A percentile compares a stretch with the other conserved stretches of the same genome.
Conservation (phyloP, 1,140 invertebrate genomes). For the Zaprionus nigranus region DNA sequence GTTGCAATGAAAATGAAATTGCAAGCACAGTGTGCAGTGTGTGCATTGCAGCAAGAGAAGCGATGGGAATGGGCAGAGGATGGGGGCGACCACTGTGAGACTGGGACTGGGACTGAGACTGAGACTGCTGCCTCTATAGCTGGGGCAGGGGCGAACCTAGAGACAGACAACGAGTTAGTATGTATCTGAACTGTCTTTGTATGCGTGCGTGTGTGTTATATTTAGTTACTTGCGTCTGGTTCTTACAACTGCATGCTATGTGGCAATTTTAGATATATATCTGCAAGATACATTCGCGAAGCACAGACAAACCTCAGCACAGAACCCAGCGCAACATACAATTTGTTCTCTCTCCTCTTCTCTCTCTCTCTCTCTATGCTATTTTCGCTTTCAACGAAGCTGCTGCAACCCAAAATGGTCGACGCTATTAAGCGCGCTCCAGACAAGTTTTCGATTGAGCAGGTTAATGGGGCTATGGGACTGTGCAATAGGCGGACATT, state of each 20-base stretch:
- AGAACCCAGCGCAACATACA: constrained; percentile 24
- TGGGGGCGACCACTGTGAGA: background rate
- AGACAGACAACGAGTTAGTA: constrained; percentile 52
- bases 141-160: constrained; percentile 38
- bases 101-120: background rate
- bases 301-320: constrained; percentile 16
- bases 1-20: constrained; percentile 82
- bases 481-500: constrained; percentile 14
- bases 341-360: constrained; percentile 24
- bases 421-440: constrained; percentile 37
- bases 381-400: constrained; percentile 78
- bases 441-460: constrained; percentile 50
- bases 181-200: constrained; percentile 20
- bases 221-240: constrained; percentile 78
- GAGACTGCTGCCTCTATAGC: too few species aligned
- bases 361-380: constrained; percentile 37
- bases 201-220: constrained; percentile 53
- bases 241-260: constrained; percentile 68
- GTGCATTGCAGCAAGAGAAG: background rate
- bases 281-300: constrained; percentile 67
- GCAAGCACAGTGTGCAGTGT: constrained; percentile 45
- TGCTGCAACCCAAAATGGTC: constrained; percentile 56
- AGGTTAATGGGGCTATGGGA: constrained; percentile 44
- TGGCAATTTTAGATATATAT: constrained; percentile 73
- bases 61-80: background rate